Evolutionary conservation across 2,113 vertebrate genomes (phyloP).

Genomic region (Neotragus pygmaeus): DNA sequence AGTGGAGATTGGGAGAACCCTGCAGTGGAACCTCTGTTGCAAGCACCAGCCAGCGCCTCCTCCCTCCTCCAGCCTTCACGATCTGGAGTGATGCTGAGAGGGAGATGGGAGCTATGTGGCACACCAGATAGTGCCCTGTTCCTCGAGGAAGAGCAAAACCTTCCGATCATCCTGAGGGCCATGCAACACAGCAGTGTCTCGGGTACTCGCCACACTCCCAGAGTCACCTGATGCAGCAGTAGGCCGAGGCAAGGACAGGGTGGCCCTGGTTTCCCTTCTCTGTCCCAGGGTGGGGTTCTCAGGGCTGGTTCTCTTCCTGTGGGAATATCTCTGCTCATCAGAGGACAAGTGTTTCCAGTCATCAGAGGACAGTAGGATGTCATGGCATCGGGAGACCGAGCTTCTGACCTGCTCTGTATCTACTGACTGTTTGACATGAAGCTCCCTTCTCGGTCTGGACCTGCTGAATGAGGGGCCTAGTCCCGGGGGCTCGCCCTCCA

Average conservation of each 20-base stretch:
- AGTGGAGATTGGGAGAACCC: neutral
- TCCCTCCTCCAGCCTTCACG: neutral
- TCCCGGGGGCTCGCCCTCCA: neutral
- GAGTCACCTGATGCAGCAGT: too few species aligned
- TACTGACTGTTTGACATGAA: neutral
- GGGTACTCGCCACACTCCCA: rapidly evolving
- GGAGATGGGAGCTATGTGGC: neutral
- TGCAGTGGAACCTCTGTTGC: neutral
- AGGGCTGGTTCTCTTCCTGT: neutral
- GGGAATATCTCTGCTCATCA: neutral
- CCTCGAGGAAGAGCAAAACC: neutral
- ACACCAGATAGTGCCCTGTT: neutral
- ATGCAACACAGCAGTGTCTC: neutral
- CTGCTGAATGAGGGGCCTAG: too few species aligned
- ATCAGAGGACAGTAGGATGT: neutral
- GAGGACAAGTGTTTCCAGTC: neutral
- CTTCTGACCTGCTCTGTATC: neutral
- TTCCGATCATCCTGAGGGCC: neutral
- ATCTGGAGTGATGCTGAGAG: neutral
- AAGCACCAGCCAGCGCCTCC: rapidly evolving
- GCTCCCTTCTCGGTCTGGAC: neutral
- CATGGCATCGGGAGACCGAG: rapidly evolving
- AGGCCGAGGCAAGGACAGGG: neutral
- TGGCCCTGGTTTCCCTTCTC: neutral
- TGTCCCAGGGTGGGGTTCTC: neutral